phyloP scores from a whole-genome alignment of 2,888 invertebrate species.

The Odontocolon sp. region DNA sequence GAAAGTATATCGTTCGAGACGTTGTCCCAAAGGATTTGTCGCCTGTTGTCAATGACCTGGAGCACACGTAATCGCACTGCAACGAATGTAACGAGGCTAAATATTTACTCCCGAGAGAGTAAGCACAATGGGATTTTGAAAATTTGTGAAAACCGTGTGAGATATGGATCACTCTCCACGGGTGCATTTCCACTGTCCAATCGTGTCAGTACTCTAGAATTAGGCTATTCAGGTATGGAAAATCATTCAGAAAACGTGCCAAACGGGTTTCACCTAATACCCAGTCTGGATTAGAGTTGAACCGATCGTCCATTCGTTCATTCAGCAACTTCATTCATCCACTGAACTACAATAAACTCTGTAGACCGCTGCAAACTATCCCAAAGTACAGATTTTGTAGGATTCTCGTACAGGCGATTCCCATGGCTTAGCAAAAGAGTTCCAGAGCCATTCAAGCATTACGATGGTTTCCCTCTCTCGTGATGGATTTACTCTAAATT shows the following conservation, averaged over 20 bases:
- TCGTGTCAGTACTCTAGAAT: neutral
- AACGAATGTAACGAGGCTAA: conserved; percentile 70
- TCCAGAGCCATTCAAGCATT: neutral
- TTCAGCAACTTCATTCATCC: conserved; percentile 60
- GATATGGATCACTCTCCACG: conserved; percentile 67
- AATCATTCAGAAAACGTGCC: conserved; percentile 68
- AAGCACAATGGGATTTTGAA: conserved; percentile 54
- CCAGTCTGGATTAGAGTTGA: conserved; percentile 74
- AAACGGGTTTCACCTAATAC: conserved; percentile 76
- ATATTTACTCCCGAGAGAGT: conserved; percentile 72
- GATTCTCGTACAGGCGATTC: neutral
- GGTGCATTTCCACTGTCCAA: conserved; percentile 44
- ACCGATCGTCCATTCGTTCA: conserved; percentile 61
- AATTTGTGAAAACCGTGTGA: conserved; percentile 58
- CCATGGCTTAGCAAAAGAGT: neutral
- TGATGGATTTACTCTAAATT: too few species aligned
- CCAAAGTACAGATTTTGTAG: conserved; percentile 13
- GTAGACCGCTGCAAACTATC: conserved; percentile 59
- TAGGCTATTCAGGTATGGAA: conserved; percentile 53
- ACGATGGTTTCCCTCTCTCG: too few species aligned
- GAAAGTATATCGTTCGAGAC: neutral
- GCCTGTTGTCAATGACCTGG: conserved; percentile 17
- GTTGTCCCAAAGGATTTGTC: conserved; percentile 35
- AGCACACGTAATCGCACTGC: conserved; percentile 38
- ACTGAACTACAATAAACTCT: conserved; percentile 65